A percentile compares a stretch with the other conserved stretches of the same genome.
phyloP scores from a whole-genome alignment of 2,888 invertebrate species.

The Ectemnius continuus region DNA sequence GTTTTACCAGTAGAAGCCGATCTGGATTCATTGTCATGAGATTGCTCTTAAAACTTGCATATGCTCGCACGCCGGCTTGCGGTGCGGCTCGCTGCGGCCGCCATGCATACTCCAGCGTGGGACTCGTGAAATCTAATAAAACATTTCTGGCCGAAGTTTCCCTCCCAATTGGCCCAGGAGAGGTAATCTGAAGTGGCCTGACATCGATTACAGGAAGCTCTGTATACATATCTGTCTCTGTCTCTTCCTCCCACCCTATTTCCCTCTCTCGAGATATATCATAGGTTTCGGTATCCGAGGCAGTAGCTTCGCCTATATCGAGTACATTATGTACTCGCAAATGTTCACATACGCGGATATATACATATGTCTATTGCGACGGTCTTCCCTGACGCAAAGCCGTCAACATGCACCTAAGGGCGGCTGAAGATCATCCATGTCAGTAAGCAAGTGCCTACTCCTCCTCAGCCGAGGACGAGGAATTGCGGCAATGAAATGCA shows the following conservation, averaged over 20 bases:
- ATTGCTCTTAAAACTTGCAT: constrained; percentile 36
- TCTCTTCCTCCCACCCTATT: too few relatives aligned
- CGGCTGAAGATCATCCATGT: not conserved
- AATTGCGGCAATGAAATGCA: constrained; percentile 41
- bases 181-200: constrained; percentile 45
- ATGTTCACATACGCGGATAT: constrained; percentile 31
- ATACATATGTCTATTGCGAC: constrained; percentile 28
- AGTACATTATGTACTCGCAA: constrained; percentile 20
- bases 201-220: constrained; percentile 38
- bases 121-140: constrained; percentile 1
- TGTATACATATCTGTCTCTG: constrained; percentile 4
- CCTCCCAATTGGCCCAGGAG: constrained; percentile 10
- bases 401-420: constrained; percentile 35
- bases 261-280: constrained; percentile 39
- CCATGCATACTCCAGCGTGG: too few relatives aligned
- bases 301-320: constrained; percentile 18
- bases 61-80: too few relatives aligned
- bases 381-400: constrained; percentile 25
- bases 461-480: not conserved
- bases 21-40: constrained; percentile 17
- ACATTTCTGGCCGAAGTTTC: constrained; percentile 14
- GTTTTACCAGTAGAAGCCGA: constrained; percentile 41
- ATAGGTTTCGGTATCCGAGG: constrained; percentile 44
- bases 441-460: constrained; percentile 25
- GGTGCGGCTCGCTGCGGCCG: too few relatives aligned